phyloP scores from a whole-genome alignment of 2,888 invertebrate genomes.

The Sepioteuthis lessoniana region DNA sequence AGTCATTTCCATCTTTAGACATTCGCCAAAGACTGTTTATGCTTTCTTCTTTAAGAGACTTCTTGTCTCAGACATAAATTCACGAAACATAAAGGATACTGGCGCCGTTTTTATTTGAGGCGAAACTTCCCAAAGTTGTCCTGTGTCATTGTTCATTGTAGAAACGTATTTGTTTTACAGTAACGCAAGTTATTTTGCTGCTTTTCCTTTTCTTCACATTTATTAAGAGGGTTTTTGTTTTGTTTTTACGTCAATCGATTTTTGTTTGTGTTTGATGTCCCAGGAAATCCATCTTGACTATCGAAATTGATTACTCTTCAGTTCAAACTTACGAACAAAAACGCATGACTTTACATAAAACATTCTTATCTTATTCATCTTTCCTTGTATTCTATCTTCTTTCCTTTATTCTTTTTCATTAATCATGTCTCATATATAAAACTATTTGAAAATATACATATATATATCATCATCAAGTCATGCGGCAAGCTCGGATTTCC shows the following conservation, averaged over 20 bases:
- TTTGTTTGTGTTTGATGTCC: background rate
- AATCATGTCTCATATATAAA: no score
- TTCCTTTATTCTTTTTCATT: no score
- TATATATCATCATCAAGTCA: no score
- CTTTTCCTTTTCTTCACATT: background rate
- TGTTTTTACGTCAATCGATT: background rate
- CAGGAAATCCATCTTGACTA: background rate
- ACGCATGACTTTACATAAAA: no score
- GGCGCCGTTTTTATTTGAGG: background rate
- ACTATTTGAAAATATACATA: no score
- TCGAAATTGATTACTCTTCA: no score
- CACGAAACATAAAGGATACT: background rate
- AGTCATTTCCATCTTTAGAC: background rate
- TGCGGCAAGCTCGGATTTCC: no score
- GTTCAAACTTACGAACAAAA: no score
- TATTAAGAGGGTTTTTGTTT: background rate
- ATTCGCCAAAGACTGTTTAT: background rate
- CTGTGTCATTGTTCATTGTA: background rate
- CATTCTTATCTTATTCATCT: no score
- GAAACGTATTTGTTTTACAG: background rate
- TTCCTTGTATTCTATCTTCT: no score
- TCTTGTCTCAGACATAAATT: background rate
- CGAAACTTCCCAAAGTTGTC: background rate
- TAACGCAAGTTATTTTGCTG: background rate
- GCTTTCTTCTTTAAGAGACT: background rate